Percentiles rank a stretch among this genome's conserved stretches.
Conservation (phyloP, 2,113 vertebrate genomes). For the Gopherus evgoodei region DNA sequence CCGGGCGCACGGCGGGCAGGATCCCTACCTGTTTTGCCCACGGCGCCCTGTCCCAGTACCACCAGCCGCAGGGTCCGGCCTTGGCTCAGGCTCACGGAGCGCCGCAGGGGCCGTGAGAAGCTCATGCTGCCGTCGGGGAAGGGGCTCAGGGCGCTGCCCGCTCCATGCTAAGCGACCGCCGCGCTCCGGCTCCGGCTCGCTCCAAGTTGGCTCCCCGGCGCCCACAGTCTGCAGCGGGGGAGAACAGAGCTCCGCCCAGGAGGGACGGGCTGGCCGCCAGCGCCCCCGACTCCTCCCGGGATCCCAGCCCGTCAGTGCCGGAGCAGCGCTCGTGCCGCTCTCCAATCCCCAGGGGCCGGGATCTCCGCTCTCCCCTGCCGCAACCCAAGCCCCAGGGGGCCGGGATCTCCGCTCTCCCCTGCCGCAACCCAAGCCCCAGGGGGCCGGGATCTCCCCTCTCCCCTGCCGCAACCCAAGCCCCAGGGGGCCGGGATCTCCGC, state of each 20-base stretch:
- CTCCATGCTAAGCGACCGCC: background rate
- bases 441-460: rapidly evolving
- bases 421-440: background rate
- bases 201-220: background rate
- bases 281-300: background rate
- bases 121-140: constrained; percentile 66
- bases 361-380: background rate
- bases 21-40: constrained; percentile 82
- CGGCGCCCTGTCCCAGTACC: constrained; percentile 78
- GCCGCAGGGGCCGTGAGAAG: constrained; percentile 78
- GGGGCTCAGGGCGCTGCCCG: background rate
- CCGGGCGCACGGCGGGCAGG: rapidly evolving
- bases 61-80: constrained; percentile 74
- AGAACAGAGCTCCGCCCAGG: background rate
- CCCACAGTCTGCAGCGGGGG: background rate
- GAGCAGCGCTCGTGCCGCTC: background rate
- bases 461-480: too few species aligned
- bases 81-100: constrained; percentile 76
- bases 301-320: background rate
- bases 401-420: background rate
- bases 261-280: background rate
- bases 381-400: too few species aligned
- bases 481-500: too few species aligned
- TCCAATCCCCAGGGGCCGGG: background rate
- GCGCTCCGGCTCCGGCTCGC: constrained; percentile 1